These are phyloP conservation scores for Nymphalis urticae DNA, from an alignment of 2,888 invertebrate genomes.

Conservation along the genomic window DNA sequence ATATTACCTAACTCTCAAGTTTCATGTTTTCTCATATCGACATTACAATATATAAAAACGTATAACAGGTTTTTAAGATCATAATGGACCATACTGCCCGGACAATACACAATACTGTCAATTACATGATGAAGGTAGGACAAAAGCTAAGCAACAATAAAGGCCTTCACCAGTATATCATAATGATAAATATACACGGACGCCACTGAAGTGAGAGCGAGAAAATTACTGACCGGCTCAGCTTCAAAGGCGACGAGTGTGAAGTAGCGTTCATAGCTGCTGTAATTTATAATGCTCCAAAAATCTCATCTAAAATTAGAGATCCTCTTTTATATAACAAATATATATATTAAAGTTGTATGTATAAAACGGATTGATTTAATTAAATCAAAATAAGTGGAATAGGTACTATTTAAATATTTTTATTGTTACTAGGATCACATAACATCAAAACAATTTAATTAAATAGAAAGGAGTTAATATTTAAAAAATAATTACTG, in stretches of 20 bases:
- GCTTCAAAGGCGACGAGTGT: slow-evolving; percentile 52
- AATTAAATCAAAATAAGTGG: too few species aligned
- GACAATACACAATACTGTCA: slow-evolving; percentile 35
- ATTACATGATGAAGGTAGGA: slow-evolving; percentile 32
- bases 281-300: slow-evolving; percentile 8
- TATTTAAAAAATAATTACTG: too few species aligned
- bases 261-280: slow-evolving; percentile 21
- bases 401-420: too few species aligned
- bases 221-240: slow-evolving; percentile 55
- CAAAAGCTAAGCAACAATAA: slow-evolving; percentile 35
- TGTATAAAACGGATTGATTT: too few species aligned
- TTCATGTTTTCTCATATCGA: too few species aligned
- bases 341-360: too few species aligned
- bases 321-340: too few species aligned
- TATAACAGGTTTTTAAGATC: slow-evolving; percentile 11
- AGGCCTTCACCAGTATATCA: slow-evolving; percentile 33
- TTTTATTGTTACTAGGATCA: too few species aligned
- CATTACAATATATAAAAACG: neutral
- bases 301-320: slow-evolving; percentile 4
- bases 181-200: slow-evolving; percentile 37
- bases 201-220: slow-evolving; percentile 35
- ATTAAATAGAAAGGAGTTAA: too few species aligned
- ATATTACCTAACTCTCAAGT: too few species aligned
- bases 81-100: slow-evolving; percentile 16
- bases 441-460: too few species aligned